These are phyloP conservation scores for cattle (Bos taurus) DNA, from an alignment of 2,113 vertebrate genomes.

Conservation along the genomic window DNA sequence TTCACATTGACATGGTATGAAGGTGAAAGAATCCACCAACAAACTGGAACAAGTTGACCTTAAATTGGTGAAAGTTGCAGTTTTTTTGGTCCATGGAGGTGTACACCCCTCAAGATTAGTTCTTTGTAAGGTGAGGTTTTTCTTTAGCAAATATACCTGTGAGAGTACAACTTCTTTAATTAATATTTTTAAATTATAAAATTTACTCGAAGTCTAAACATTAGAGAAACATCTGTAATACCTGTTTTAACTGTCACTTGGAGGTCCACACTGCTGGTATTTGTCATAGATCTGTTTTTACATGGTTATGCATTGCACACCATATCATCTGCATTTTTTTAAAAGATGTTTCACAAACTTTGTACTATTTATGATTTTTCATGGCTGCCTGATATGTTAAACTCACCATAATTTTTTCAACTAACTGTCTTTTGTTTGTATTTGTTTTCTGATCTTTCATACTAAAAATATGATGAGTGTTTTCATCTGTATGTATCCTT, in stretches of 20 bases:
- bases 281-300: not conserved
- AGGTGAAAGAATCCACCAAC: not conserved
- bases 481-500: not conserved
- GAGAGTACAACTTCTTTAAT: not conserved
- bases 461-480: not conserved
- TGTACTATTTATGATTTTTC: not conserved
- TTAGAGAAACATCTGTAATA: not conserved
- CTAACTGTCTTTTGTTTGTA: not conserved
- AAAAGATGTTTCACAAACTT: not conserved
- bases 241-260: not conserved
- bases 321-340: not conserved
- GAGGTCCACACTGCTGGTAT: not conserved
- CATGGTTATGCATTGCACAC: not conserved
- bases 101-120: not conserved
- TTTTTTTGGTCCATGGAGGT: not conserved
- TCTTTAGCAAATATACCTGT: not conserved
- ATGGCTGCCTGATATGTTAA: not conserved
- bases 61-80: not conserved
- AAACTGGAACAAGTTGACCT: not conserved
- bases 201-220: not conserved
- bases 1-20: not conserved
- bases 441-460: not conserved
- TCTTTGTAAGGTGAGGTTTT: not conserved
- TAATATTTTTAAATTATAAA: not conserved
- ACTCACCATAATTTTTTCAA: not conserved